A percentile compares a stretch with the other conserved stretches of the same genome.
phyloP scores from a whole-genome alignment of 2,888 invertebrate genomes.

The Merodon equestris region DNA sequence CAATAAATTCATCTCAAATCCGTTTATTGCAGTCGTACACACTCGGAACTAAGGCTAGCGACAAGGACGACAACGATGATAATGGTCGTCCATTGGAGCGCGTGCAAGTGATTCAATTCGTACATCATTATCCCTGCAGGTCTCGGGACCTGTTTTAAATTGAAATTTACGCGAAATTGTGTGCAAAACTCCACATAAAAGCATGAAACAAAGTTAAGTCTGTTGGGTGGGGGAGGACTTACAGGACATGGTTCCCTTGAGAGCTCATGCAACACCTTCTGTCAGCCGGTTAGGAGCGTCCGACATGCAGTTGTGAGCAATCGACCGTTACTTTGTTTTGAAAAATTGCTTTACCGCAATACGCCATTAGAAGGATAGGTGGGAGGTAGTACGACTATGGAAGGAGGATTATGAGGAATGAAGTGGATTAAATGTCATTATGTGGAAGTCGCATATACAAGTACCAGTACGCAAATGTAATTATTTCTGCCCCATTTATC shows the following conservation, averaged over 20 bases:
- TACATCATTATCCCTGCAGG: slow-evolving; percentile 43
- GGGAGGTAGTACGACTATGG: too few species aligned
- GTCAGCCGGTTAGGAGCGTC: too few species aligned
- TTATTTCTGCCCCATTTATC: slow-evolving; percentile 65
- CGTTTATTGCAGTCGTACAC: slow-evolving; percentile 22
- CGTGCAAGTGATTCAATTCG: slow-evolving; percentile 27
- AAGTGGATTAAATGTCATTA: too few species aligned
- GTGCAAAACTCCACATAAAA: slow-evolving; percentile 13
- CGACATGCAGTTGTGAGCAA: too few species aligned
- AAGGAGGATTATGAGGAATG: too few species aligned
- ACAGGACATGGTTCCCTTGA: too few species aligned
- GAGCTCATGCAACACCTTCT: too few species aligned
- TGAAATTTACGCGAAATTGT: slow-evolving; percentile 42
- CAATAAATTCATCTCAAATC: slow-evolving; percentile 43
- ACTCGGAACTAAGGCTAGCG: too few species aligned
- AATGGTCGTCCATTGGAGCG: too few species aligned
- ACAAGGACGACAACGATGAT: too few species aligned
- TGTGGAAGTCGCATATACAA: too few species aligned
- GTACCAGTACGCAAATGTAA: slow-evolving; percentile 38
- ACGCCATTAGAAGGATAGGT: slow-evolving; percentile 53
- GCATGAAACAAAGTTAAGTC: not conserved
- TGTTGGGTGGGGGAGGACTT: too few species aligned
- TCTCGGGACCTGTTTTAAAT: slow-evolving; percentile 37
- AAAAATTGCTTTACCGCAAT: slow-evolving; percentile 57
- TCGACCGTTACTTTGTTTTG: slow-evolving; percentile 42